phyloP scores from a whole-genome alignment of 2,113 vertebrate species.

The Chloebia gouldiae region DNA sequence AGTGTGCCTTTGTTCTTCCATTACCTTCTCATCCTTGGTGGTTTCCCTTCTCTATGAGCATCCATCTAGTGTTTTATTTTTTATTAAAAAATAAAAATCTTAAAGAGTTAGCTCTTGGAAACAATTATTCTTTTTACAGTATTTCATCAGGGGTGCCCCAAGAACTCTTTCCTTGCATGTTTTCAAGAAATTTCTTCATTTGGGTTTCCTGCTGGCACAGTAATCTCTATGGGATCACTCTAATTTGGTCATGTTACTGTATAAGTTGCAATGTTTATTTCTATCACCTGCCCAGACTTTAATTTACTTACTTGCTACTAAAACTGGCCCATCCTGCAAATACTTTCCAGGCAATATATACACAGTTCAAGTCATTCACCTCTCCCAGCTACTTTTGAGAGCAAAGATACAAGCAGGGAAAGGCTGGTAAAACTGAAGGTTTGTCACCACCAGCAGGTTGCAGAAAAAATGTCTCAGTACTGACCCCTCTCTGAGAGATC shows the following conservation, averaged over 20 bases:
- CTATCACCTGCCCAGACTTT: background rate
- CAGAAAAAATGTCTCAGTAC: background rate
- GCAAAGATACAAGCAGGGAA: background rate
- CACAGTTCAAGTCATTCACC: background rate
- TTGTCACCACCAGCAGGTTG: background rate
- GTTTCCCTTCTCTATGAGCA: background rate
- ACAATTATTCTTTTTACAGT: background rate
- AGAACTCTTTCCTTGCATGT: background rate
- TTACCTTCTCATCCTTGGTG: conserved; percentile 8
- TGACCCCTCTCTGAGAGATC: conserved; percentile 44
- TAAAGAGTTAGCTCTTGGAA: background rate
- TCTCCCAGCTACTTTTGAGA: background rate
- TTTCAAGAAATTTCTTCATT: background rate
- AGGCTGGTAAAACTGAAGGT: background rate
- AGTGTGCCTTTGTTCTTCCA: background rate
- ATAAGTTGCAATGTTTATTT: background rate
- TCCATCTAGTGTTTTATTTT: background rate
- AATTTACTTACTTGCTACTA: background rate
- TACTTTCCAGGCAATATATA: background rate
- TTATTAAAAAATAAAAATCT: background rate
- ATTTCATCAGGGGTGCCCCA: background rate
- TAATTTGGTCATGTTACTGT: background rate
- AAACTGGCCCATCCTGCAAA: background rate
- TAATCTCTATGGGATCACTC: background rate
- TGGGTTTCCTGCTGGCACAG: background rate